These are phyloP conservation scores for Leptinotarsa rubiginosa DNA, from an alignment of 2,888 invertebrate genomes.

Conservation along the genomic window DNA sequence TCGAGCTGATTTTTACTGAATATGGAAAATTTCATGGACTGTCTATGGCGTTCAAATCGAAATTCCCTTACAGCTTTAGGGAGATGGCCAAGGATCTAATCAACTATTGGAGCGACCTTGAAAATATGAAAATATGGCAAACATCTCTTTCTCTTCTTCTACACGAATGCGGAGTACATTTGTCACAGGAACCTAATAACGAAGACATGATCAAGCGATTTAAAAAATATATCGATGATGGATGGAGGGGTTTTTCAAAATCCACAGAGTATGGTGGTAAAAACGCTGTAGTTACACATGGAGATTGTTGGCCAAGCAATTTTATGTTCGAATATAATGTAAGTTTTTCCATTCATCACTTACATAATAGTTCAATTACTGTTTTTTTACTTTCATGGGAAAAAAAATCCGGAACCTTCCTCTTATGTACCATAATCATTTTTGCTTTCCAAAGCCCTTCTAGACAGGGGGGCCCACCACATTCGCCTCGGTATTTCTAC, in stretches of 20 bases:
- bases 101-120: not conserved
- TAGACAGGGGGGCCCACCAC: too few relatives aligned
- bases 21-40: constrained; percentile 49
- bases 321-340: constrained; percentile 55
- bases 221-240: constrained; percentile 14
- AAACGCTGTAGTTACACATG: constrained; percentile 49
- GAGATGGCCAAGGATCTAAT: not conserved
- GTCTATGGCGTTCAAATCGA: constrained; percentile 45
- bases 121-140: not conserved
- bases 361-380: not conserved
- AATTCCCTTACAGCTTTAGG: constrained; percentile 34
- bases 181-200: not conserved
- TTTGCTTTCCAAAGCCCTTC: too few relatives aligned
- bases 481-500: too few relatives aligned
- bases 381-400: too few relatives aligned
- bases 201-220: not conserved
- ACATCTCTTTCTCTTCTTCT: not conserved
- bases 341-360: constrained; percentile 18
- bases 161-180: not conserved
- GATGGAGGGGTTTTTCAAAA: not conserved
- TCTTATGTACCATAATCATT: too few relatives aligned
- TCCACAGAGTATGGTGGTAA: constrained; percentile 1
- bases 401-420: too few relatives aligned
- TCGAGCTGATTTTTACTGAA: constrained; percentile 40
- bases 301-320: constrained; percentile 54